Evolutionary conservation across 2,888 invertebrate species (phyloP).

Genomic region (Pandemis corylana): DNA sequence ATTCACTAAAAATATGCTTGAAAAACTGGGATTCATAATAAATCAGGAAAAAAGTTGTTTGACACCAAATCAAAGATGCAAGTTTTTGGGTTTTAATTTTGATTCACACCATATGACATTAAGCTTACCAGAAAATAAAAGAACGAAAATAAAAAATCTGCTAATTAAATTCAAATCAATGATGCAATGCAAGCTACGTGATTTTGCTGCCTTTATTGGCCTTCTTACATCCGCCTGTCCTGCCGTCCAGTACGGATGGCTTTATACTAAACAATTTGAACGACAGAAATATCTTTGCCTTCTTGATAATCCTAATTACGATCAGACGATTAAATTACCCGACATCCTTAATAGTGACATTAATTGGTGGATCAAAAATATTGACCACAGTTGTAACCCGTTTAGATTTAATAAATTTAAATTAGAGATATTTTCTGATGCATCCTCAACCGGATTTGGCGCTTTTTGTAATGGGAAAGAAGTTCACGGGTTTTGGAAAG

Average conservation of each 20-base stretch:
- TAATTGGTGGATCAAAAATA: neutral
- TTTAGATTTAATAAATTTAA: neutral
- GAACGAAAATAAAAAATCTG: neutral
- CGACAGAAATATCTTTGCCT: neutral
- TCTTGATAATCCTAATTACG: neutral
- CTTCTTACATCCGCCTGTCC: neutral
- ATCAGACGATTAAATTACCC: neutral
- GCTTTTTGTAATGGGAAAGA: conserved; percentile 2
- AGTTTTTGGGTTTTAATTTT: neutral
- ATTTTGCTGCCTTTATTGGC: neutral
- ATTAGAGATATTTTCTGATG: conserved; percentile 12
- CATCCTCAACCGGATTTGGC: conserved; percentile 18
- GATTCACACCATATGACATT: neutral
- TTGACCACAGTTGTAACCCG: neutral
- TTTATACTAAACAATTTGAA: neutral
- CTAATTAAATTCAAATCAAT: neutral
- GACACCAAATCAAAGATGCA: neutral
- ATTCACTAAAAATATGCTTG: neutral
- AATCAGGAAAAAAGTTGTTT: neutral
- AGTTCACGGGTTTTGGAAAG: neutral
- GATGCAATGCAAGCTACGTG: neutral
- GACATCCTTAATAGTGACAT: neutral
- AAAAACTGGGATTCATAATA: neutral
- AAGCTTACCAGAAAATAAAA: neutral
- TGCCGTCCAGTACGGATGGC: neutral